Evolutionary conservation across 2,113 vertebrate species (phyloP).

Genomic region (Ondatra zibethicus): DNA sequence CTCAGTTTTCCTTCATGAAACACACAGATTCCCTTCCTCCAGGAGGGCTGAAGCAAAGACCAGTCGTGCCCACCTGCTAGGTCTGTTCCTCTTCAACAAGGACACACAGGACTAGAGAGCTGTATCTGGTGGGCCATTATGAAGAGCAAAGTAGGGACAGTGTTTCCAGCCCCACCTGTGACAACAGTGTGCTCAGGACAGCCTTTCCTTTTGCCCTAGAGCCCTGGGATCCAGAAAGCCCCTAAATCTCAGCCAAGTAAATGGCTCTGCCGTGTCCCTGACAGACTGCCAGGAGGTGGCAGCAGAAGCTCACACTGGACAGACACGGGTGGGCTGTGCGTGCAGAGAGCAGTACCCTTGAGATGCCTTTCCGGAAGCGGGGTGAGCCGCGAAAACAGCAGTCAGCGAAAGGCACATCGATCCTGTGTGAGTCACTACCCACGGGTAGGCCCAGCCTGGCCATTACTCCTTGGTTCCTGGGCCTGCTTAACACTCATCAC

Average conservation of each 20-base stretch:
- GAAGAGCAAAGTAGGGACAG: not conserved
- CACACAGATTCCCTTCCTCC: not conserved
- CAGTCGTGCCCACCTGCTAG: not conserved
- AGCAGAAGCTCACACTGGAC: constrained; percentile 10
- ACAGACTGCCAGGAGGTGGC: constrained; percentile 60
- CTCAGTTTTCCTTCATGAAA: not conserved
- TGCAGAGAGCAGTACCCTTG: not conserved
- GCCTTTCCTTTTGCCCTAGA: not conserved
- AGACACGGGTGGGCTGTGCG: not conserved
- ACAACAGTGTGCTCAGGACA: not conserved
- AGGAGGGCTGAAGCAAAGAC: not conserved
- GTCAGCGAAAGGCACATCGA: not conserved
- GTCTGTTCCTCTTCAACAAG: not conserved
- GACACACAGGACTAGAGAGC: not conserved
- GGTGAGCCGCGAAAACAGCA: not conserved
- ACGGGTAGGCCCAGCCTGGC: not conserved
- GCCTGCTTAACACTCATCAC: not conserved
- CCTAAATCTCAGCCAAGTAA: not conserved
- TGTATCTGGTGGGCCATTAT: fast-evolving
- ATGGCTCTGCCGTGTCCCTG: not conserved
- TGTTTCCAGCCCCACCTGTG: not conserved
- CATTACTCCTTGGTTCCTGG: too few relatives aligned
- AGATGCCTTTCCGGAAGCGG: not conserved
- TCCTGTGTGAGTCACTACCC: too few relatives aligned
- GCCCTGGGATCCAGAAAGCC: not conserved